phyloP scores from a whole-genome alignment of 53 echinoderm and acorn worm species.

The Echinarachnius parma region DNA sequence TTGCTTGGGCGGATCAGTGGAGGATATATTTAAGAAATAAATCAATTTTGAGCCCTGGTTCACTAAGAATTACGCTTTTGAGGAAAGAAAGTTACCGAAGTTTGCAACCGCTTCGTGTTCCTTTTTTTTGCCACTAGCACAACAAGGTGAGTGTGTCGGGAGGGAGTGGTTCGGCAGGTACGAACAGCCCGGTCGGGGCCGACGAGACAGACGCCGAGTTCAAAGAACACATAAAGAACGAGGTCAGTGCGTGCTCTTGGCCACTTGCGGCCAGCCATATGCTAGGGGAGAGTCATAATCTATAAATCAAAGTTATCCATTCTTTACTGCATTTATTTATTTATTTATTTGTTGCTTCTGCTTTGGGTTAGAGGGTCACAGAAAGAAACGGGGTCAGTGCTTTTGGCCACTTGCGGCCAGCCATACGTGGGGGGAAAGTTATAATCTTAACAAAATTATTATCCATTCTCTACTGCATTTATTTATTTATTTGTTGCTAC shows the following conservation, averaged over 20 bases:
- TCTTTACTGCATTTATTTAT: too few relatives aligned
- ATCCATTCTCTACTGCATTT: too few relatives aligned
- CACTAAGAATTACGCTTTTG: neutral
- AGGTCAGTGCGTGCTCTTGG: slow-evolving; percentile 7
- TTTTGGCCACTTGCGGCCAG: too few relatives aligned
- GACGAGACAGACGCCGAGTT: slow-evolving; percentile 29
- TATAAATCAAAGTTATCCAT: too few relatives aligned
- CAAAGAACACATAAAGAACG: slow-evolving; percentile 46
- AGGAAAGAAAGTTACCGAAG: slow-evolving; percentile 5
- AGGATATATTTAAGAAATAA: neutral
- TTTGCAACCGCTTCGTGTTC: neutral
- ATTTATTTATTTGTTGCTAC: too few relatives aligned
- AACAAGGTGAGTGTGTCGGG: slow-evolving; percentile 17
- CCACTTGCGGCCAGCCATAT: too few relatives aligned
- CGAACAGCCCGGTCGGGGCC: slow-evolving; percentile 38
- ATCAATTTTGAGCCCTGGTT: neutral
- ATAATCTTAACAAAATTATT: too few relatives aligned
- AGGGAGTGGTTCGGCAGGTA: slow-evolving; percentile 5
- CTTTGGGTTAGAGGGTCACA: too few relatives aligned
- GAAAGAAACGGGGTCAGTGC: too few relatives aligned
- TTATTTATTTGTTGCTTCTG: too few relatives aligned
- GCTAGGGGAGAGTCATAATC: too few relatives aligned
- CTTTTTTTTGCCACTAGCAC: slow-evolving; percentile 26
- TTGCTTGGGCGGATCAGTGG: neutral
- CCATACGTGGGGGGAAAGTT: too few relatives aligned